A percentile compares a stretch with the other conserved stretches of the same genome.
Evolutionary conservation across 1,140 invertebrate genomes (phyloP).

Genomic region (Apis mellifera): Amel_HAv3.1 CM009938.2:1502501-1503000

Average conservation of each 20-base stretch:
- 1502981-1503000: neutral
- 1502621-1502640: neutral
- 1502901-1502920: slow-evolving; percentile 45
- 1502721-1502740: slow-evolving; percentile 2
- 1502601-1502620: neutral
- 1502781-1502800: neutral
- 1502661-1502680: neutral
- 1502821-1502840: slow-evolving; percentile 37
- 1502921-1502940: slow-evolving; percentile 23
- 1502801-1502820: neutral
- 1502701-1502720: neutral
- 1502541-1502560: neutral
- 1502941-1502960: slow-evolving; percentile 18
- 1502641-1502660: neutral
- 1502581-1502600: neutral
- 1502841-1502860: slow-evolving; percentile 44
- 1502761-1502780: neutral
- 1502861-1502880: slow-evolving; percentile 55
- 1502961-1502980: slow-evolving; percentile 27
- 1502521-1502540: neutral
- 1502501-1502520: neutral
- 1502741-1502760: slow-evolving; percentile 21
- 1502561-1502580: neutral
- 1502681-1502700: slow-evolving; percentile 9
- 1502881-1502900: slow-evolving; percentile 53